Evolutionary conservation across 2,113 vertebrate genomes (phyloP), one percentile per base, ranked within the genome.

Genomic region (Corydoras sp.): DNA sequence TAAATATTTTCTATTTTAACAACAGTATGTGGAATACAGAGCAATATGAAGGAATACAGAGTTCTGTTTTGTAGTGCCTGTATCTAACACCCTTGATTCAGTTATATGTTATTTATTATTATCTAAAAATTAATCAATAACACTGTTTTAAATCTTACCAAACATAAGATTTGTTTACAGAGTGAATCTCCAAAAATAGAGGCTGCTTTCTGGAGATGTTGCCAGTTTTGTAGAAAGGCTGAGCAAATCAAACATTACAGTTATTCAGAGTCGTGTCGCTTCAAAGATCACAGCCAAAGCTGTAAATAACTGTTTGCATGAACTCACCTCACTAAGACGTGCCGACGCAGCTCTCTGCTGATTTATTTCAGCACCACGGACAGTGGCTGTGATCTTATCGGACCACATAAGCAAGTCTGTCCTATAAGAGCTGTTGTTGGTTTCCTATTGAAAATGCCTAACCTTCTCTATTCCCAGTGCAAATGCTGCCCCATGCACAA

Each of bases 401-500:
- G 13, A n/a, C 14, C 3, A 3, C 54, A 56, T 15, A 7, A 7
- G 10, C 24, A 68, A 15, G 6, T 18, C 49, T 49, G 10, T n/a
- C 32, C 31, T 12, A 12, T 14, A n/a, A n/a, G 5, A 56, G 54
- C 12, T 68, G 65, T 68, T 13, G 54, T 59, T 50, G 59, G 43
- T 60, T 32, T 51, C 5, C 43, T 50, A 50, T 51, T 3, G 10
- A 24, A 58, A 24, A 15, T 43, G 1, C 35, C 48, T 15, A 29
- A 43, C 31, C 51, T 53, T 14, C 10, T 53, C 51, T 60, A 50
- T 9, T 51, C 56, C 58, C 43, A 51, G 24, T 29, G 43, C 68
- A 69, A 60, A 69, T 60, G 68, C 10, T 49, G 5, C 3, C 48
- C 43, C 43, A 69, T 35, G 50, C 54, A n/a, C 14, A n/a, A 43